A percentile compares a stretch with the other conserved stretches of the same genome.
Conservation (phyloP, 2,797 vertebrate species). For the Protosalanx chinensis region DNA sequence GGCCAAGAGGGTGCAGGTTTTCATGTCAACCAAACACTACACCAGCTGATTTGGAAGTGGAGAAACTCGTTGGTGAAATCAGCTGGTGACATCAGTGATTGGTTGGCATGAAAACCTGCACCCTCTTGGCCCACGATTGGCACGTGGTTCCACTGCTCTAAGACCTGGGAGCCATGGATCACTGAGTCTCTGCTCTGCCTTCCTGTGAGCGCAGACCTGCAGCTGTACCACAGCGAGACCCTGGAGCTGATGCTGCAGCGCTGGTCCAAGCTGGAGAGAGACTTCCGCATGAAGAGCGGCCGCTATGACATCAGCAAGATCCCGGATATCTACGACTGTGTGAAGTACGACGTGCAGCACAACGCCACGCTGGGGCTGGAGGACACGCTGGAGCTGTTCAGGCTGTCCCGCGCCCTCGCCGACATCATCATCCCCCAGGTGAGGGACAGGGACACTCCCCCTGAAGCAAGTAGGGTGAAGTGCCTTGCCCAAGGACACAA, state of each 20-base stretch:
- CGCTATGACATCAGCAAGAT: conserved; percentile 99
- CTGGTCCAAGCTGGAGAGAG: conserved; percentile 94
- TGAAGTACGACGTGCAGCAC: conserved; percentile 97
- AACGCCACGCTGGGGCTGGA: conserved; percentile 85
- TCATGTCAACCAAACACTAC: too few relatives aligned
- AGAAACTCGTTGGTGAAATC: too few relatives aligned
- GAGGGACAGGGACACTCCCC: not conserved
- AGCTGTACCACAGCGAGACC: conserved; percentile 96
- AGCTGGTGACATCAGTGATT: too few relatives aligned
- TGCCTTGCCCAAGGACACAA: too few relatives aligned
- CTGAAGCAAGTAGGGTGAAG: not conserved
- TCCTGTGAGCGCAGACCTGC: conserved; percentile 77
- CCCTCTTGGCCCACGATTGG: too few relatives aligned
- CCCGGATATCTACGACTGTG: conserved; percentile 97
- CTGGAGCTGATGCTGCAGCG: conserved; percentile 97
- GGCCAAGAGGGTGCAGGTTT: too few relatives aligned
- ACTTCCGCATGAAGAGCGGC: conserved; percentile 93
- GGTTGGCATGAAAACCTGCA: too few relatives aligned
- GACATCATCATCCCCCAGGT: conserved; percentile 98
- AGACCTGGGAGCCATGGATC: not conserved
- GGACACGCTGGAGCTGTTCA: conserved; percentile 90
- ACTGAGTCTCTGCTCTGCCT: not conserved
- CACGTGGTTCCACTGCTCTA: too few relatives aligned
- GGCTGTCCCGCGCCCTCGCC: conserved; percentile 88
- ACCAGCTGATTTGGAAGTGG: too few relatives aligned